Conservation (phyloP, 1,140 invertebrate species). For the Micrasema minimum region DNA sequence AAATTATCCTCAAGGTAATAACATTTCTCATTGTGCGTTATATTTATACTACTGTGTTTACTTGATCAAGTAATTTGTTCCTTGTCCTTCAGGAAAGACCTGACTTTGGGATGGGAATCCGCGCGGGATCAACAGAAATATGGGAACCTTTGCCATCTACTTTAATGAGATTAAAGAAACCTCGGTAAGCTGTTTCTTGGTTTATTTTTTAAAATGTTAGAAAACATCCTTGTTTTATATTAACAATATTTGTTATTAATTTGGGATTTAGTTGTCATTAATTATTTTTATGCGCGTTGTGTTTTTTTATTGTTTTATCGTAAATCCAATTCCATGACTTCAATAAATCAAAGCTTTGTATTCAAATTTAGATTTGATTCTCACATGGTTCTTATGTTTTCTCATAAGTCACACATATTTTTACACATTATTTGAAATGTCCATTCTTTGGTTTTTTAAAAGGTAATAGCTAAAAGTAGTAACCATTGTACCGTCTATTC, state of each 20-base stretch:
- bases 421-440: too few relatives aligned
- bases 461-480: too few relatives aligned
- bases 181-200: conserved; percentile 67
- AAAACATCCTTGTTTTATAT: neutral
- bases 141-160: conserved; percentile 76
- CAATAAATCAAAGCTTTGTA: too few relatives aligned
- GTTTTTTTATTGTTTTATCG: too few relatives aligned
- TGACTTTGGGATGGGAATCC: conserved; percentile 74
- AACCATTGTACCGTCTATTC: neutral
- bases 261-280: too few relatives aligned
- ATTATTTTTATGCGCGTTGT: too few relatives aligned
- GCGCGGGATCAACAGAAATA: conserved; percentile 75
- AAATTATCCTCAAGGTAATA: conserved; percentile 84
- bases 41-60: neutral
- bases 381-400: too few relatives aligned
- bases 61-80: conserved; percentile 1
- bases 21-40: neutral
- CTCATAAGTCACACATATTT: too few relatives aligned
- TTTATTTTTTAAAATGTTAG: too few relatives aligned
- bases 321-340: too few relatives aligned
- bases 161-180: conserved; percentile 57
- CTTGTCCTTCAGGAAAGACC: conserved; percentile 69
- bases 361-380: too few relatives aligned
- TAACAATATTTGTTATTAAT: neutral
- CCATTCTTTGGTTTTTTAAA: too few relatives aligned